Conservation (phyloP, 2,797 vertebrate genomes). For the Calcarius lapponicus region DNA sequence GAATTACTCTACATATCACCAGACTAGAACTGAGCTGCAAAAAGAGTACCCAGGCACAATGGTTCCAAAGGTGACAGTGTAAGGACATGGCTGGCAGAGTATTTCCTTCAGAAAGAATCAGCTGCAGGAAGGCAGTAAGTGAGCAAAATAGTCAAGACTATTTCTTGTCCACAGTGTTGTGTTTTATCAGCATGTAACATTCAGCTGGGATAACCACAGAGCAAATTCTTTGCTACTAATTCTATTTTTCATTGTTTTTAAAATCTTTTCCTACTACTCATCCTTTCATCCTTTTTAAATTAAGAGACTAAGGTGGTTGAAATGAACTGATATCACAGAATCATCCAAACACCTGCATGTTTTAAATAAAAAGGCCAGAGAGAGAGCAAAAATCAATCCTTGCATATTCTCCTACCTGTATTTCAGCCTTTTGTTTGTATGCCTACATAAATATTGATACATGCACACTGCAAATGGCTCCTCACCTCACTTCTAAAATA, state of each 20-base stretch:
- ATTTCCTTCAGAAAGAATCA: background rate
- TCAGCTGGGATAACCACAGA: background rate
- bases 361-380: background rate
- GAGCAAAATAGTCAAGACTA: background rate
- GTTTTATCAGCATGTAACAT: background rate
- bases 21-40: background rate
- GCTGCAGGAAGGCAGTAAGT: background rate
- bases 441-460: background rate
- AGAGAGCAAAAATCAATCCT: background rate
- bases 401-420: background rate
- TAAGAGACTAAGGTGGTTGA: background rate
- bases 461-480: background rate
- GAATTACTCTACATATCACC: background rate
- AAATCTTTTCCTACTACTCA: background rate
- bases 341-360: background rate
- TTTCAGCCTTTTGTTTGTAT: background rate
- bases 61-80: background rate
- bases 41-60: background rate
- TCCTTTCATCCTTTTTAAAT: background rate
- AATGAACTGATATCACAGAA: background rate
- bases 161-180: background rate
- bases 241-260: background rate
- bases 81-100: rapidly evolving
- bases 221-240: background rate
- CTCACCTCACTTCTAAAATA: background rate